These are phyloP conservation scores for Theonella swinhoei DNA, from an alignment of 37 sponge, comb jelly and placozoan genomes.

Conservation along the genomic window DNA sequence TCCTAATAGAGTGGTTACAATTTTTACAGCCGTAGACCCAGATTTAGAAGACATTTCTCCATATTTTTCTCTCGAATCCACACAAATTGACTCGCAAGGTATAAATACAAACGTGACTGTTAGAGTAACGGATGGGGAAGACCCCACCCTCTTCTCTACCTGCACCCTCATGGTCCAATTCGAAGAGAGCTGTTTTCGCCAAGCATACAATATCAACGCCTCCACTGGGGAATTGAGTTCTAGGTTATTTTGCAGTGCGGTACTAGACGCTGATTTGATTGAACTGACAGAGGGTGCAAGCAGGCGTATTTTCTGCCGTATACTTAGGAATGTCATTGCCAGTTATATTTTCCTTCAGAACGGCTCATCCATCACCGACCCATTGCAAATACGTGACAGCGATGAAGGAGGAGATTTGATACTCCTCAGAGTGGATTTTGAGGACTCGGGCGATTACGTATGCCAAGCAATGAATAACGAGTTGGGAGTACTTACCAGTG, in stretches of 20 bases:
- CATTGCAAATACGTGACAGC: too few relatives aligned
- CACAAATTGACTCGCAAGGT: not conserved
- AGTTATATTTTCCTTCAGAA: slow-evolving; percentile 37
- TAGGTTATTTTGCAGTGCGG: slow-evolving; percentile 3
- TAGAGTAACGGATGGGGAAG: slow-evolving; percentile 64
- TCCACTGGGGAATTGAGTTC: slow-evolving; percentile 6
- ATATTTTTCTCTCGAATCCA: slow-evolving; percentile 31
- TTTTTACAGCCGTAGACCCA: slow-evolving; percentile 53
- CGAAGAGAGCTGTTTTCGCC: slow-evolving; percentile 26
- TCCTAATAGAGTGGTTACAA: not conserved
- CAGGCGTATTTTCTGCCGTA: slow-evolving; percentile 17
- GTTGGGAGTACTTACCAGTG: slow-evolving; percentile 51
- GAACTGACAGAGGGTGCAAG: not conserved
- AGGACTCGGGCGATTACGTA: slow-evolving; percentile 63
- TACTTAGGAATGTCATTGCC: slow-evolving; percentile 6
- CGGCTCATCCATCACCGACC: slow-evolving; percentile 7
- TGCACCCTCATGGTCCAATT: slow-evolving; percentile 30
- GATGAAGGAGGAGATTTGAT: not conserved
- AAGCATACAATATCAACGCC: slow-evolving; percentile 17
- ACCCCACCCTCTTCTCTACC: slow-evolving; percentile 32
- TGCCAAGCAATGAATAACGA: slow-evolving; percentile 40
- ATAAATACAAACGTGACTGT: slow-evolving; percentile 30
- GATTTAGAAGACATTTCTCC: slow-evolving; percentile 65
- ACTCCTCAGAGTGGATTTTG: slow-evolving; percentile 18
- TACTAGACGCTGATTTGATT: not conserved